These are phyloP conservation scores for Clusia tigrina DNA, from an alignment of 2,888 invertebrate species.

Conservation along the genomic window DNA sequence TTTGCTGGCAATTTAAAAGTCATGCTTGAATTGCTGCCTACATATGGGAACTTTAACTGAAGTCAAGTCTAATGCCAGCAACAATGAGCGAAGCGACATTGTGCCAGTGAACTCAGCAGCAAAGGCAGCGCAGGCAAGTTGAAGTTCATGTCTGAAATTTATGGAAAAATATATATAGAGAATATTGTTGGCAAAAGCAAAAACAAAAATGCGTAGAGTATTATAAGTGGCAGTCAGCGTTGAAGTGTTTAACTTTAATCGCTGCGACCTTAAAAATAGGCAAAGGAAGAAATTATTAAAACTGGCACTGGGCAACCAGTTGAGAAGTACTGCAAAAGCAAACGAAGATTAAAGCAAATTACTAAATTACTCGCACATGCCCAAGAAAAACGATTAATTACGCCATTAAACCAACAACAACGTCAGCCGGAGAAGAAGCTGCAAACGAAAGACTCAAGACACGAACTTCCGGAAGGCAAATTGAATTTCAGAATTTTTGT, in stretches of 20 bases:
- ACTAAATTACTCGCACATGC: too few relatives aligned
- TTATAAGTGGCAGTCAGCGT: not conserved
- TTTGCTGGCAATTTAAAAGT: conserved; percentile 13
- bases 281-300: conserved; percentile 9
- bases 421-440: not conserved
- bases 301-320: not conserved
- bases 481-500: too few relatives aligned
- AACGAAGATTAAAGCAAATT: not conserved
- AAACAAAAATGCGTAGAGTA: not conserved
- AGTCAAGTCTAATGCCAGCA: not conserved
- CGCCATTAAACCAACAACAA: too few relatives aligned
- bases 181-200: not conserved
- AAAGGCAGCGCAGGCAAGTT: not conserved
- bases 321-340: not conserved
- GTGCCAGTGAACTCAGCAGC: not conserved
- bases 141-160: conserved; percentile 7
- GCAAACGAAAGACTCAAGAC: conserved; percentile 2
- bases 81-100: not conserved
- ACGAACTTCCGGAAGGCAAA: not conserved
- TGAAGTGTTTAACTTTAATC: conserved; percentile 17
- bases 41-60: not conserved
- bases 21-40: conserved; percentile 18
- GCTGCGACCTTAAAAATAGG: conserved; percentile 36
- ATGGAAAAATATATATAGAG: not conserved
- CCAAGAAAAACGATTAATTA: too few relatives aligned